Conservation (phyloP, 2,113 vertebrate genomes). For the Ictidomys tridecemlineatus region DNA sequence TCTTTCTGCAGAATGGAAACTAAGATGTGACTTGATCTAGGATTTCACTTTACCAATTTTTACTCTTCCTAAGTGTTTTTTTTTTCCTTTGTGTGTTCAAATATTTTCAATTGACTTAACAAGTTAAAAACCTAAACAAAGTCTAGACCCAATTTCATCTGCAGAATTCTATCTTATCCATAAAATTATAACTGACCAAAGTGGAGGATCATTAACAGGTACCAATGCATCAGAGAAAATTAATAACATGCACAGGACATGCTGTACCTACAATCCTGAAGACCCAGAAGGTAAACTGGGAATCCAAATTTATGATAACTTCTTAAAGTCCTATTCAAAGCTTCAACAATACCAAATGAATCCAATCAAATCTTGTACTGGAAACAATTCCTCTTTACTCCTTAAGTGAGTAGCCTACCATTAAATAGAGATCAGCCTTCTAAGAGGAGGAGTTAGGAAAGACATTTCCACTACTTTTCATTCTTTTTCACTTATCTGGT, state of each 20-base stretch:
- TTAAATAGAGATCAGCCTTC: neutral
- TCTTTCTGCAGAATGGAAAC: neutral
- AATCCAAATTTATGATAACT: neutral
- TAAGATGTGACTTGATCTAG: neutral
- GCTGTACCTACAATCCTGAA: neutral
- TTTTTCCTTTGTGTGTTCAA: neutral
- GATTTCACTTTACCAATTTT: constrained; percentile 1
- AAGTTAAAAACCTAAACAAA: constrained; percentile 37
- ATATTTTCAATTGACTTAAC: constrained; percentile 2
- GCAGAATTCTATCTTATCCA: constrained; percentile 23
- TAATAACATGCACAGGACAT: neutral
- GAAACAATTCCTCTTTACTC: neutral
- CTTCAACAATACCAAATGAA: neutral
- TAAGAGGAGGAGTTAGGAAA: neutral
- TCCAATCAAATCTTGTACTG: neutral
- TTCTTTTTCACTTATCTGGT: neutral
- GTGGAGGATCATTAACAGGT: neutral
- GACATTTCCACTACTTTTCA: neutral
- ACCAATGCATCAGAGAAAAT: neutral
- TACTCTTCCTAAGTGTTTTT: neutral
- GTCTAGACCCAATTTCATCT: constrained; percentile 20
- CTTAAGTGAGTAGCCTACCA: neutral
- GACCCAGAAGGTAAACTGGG: neutral
- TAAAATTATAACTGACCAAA: neutral
- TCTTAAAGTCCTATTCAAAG: neutral